Conservation (phyloP, 1,140 invertebrate genomes). For the Lasaia peninsularis region DNA sequence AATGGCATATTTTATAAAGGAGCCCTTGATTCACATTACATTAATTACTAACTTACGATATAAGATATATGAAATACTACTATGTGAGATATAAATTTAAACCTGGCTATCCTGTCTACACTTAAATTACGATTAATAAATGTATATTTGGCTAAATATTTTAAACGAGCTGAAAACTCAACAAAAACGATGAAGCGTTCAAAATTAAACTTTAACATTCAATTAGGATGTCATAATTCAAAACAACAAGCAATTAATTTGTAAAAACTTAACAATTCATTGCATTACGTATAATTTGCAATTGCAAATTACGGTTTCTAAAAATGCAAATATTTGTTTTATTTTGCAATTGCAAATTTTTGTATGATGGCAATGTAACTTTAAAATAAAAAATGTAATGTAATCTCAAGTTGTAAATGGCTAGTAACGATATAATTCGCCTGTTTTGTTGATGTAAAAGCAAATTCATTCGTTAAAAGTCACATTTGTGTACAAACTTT, state of each 20-base stretch:
- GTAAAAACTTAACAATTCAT: constrained; percentile 69
- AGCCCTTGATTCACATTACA: constrained; percentile 66
- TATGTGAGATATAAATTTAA: constrained; percentile 68
- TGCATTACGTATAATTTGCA: constrained; percentile 17
- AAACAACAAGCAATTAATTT: constrained; percentile 68
- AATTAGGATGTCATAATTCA: constrained; percentile 71
- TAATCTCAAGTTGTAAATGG: constrained; percentile 53
- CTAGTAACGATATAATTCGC: constrained; percentile 1
- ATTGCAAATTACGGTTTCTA: neutral
- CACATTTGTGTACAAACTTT: neutral
- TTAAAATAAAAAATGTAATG: constrained; percentile 74
- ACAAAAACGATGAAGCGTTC: constrained; percentile 61
- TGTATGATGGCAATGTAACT: constrained; percentile 36
- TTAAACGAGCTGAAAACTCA: constrained; percentile 58
- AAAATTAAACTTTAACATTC: constrained; percentile 61
- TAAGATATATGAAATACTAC: constrained; percentile 63
- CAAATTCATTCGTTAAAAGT: constrained; percentile 6
- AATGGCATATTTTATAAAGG: constrained; percentile 40
- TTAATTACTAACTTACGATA: constrained; percentile 68
- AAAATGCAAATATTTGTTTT: constrained; percentile 12
- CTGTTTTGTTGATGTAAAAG: constrained; percentile 14
- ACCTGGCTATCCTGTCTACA: constrained; percentile 74
- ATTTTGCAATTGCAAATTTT: constrained; percentile 7
- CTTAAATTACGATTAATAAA: constrained; percentile 63
- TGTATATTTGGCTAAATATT: constrained; percentile 74